Evolutionary conservation across 2,888 invertebrate genomes (phyloP).

Genomic region (Cybosia mesomella): DNA sequence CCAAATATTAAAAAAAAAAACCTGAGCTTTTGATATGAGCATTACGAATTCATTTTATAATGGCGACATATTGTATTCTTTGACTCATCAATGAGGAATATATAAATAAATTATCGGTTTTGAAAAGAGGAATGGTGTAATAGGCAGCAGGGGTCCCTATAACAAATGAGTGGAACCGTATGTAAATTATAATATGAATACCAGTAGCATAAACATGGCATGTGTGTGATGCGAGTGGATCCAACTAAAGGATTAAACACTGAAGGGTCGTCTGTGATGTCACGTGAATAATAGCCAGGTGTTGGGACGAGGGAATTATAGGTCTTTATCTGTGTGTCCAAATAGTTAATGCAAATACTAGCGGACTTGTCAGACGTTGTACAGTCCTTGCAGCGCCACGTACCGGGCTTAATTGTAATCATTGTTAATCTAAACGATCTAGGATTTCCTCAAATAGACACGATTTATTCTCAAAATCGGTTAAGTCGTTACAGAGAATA

Average conservation of each 20-base stretch:
- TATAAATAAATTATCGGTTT: slow-evolving; percentile 61
- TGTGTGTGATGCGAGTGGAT: neutral
- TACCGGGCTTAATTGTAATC: too few relatives aligned
- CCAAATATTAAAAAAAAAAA: too few relatives aligned
- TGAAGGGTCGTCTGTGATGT: neutral
- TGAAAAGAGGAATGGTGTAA: slow-evolving; percentile 29
- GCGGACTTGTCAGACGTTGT: neutral
- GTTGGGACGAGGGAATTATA: neutral
- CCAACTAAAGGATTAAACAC: neutral
- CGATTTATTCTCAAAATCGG: too few relatives aligned
- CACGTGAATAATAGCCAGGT: neutral
- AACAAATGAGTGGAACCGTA: slow-evolving; percentile 5
- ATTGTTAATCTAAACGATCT: too few relatives aligned
- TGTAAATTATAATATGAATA: neutral
- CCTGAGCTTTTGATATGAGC: slow-evolving; percentile 23
- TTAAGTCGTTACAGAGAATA: too few relatives aligned
- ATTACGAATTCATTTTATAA: slow-evolving; percentile 40
- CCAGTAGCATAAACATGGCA: neutral
- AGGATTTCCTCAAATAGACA: too few relatives aligned
- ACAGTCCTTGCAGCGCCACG: neutral
- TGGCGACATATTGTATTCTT: slow-evolving; percentile 39
- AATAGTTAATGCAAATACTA: neutral
- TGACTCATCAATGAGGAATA: slow-evolving; percentile 54
- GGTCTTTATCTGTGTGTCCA: neutral
- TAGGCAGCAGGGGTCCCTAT: slow-evolving; percentile 17